Evolutionary conservation across 2,888 invertebrate species (phyloP).

Genomic region (Tuberolachnus salignus): DNA sequence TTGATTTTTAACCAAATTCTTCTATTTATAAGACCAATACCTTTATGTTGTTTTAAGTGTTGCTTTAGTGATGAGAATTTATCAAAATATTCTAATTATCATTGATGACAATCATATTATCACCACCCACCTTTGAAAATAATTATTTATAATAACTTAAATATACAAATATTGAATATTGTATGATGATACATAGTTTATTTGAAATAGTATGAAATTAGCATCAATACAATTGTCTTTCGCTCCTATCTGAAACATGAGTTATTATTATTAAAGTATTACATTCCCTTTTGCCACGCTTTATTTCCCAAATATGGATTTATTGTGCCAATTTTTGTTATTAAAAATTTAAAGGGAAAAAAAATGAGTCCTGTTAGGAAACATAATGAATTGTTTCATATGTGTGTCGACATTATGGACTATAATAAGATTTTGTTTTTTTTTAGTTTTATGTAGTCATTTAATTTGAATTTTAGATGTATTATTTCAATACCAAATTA

Average conservation of each 20-base stretch:
- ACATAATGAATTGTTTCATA: slow-evolving; percentile 30
- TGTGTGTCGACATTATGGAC: slow-evolving; percentile 31
- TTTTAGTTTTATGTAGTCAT: no score
- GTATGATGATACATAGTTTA: slow-evolving; percentile 14
- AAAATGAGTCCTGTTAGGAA: slow-evolving; percentile 32
- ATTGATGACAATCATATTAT: slow-evolving; percentile 2
- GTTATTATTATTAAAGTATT: background rate
- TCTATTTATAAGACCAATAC: no score
- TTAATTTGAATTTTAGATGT: no score
- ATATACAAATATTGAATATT: background rate
- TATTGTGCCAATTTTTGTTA: slow-evolving; percentile 30
- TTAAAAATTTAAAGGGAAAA: slow-evolving; percentile 9
- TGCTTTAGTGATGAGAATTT: background rate
- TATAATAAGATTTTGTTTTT: no score
- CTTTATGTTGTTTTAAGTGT: no score
- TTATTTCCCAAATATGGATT: slow-evolving; percentile 3
- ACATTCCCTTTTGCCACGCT: slow-evolving; percentile 3
- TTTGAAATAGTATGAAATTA: slow-evolving; percentile 21
- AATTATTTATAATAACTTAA: background rate
- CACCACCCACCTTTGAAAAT: background rate
- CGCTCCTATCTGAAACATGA: slow-evolving; percentile 27
- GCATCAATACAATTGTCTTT: slow-evolving; percentile 18
- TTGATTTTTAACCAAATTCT: no score
- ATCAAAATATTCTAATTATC: background rate
- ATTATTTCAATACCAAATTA: no score